A percentile compares a stretch with the other conserved stretches of the same genome.
phyloP scores from a whole-genome alignment of 2,888 invertebrate species.

The Ochropacha duplaris region DNA sequence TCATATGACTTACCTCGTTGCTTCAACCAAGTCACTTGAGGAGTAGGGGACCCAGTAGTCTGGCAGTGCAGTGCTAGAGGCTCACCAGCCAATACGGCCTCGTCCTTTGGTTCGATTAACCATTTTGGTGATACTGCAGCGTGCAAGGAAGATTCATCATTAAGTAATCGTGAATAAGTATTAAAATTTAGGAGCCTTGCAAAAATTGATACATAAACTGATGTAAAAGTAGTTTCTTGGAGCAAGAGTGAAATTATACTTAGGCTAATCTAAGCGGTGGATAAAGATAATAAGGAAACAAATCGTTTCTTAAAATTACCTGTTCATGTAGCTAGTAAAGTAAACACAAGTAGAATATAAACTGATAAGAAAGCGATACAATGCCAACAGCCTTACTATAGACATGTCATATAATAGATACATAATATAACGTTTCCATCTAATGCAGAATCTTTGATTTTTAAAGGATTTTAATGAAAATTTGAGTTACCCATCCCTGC shows the following conservation, averaged over 20 bases:
- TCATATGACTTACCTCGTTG: constrained; percentile 81
- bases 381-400: too few relatives aligned
- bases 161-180: background rate
- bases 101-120: constrained; percentile 88
- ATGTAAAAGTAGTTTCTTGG: too few relatives aligned
- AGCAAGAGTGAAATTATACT: too few relatives aligned
- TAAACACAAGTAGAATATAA: too few relatives aligned
- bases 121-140: constrained; percentile 90
- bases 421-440: too few relatives aligned
- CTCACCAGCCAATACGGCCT: constrained; percentile 88
- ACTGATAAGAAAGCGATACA: too few relatives aligned
- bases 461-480: too few relatives aligned
- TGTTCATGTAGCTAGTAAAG: background rate
- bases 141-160: constrained; percentile 33
- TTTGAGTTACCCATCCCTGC: too few relatives aligned
- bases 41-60: constrained; percentile 89
- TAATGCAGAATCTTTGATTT: too few relatives aligned
- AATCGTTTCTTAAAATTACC: background rate
- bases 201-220: too few relatives aligned
- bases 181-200: too few relatives aligned
- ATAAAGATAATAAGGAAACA: background rate
- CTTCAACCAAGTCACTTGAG: constrained; percentile 88
- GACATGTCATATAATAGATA: too few relatives aligned
- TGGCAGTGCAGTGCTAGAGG: constrained; percentile 86
- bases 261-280: background rate